Evolutionary conservation across 1,140 invertebrate genomes (phyloP).

Genomic region (Drosophila kepulauana): DNA sequence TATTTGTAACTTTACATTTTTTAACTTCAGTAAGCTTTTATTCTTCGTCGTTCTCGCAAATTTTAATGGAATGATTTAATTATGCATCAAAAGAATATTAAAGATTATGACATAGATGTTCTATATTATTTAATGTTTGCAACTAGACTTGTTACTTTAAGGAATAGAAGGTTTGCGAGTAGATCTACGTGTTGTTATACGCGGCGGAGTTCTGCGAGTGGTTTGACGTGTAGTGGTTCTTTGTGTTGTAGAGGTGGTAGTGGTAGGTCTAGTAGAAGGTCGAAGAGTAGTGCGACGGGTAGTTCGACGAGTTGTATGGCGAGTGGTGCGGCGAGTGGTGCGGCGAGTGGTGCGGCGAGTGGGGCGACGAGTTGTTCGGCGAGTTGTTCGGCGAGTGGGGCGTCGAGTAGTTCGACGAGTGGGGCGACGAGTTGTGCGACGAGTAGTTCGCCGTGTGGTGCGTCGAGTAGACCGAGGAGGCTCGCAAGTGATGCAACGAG

Average conservation of each 20-base stretch:
- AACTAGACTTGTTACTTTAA: background rate
- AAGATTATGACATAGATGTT: too few species aligned
- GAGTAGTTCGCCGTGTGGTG: background rate
- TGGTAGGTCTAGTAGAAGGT: background rate
- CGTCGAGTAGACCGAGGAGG: background rate
- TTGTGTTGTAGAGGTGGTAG: too few species aligned
- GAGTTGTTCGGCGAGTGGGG: background rate
- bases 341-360: background rate
- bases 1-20: background rate
- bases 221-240: background rate
- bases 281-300: background rate
- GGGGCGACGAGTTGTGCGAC: background rate
- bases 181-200: background rate
- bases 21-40: too few species aligned
- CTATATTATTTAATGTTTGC: background rate
- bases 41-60: too few species aligned
- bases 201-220: background rate
- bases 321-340: background rate
- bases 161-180: background rate
- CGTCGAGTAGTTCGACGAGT: background rate
- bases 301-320: background rate
- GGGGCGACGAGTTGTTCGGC: background rate
- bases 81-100: too few species aligned
- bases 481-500: background rate
- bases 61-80: too few species aligned